phyloP scores from a whole-genome alignment of 2,888 invertebrate genomes.

The Sminthurinus aureus region DNA sequence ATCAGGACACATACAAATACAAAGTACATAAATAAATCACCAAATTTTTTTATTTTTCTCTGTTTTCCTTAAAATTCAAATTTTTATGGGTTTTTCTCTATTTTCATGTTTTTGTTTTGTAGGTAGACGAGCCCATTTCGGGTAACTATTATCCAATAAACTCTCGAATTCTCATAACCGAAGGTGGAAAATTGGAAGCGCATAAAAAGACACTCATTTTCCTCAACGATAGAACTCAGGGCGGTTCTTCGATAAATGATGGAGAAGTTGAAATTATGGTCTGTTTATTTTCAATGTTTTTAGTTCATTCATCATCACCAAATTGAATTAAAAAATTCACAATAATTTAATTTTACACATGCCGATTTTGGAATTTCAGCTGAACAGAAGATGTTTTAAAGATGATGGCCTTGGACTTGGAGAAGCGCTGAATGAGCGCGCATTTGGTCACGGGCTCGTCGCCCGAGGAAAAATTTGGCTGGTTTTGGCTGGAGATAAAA shows the following conservation, averaged over 20 bases:
- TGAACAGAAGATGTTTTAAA: constrained; percentile 81
- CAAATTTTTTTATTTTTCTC: neutral
- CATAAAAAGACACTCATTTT: constrained; percentile 65
- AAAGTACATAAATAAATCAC: constrained; percentile 29
- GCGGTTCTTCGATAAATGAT: constrained; percentile 77
- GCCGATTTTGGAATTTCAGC: constrained; percentile 23
- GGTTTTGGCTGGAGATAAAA: constrained; percentile 52
- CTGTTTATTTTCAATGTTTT: neutral
- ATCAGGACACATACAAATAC: constrained; percentile 76
- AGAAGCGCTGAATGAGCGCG: constrained; percentile 87
- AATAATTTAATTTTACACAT: neutral
- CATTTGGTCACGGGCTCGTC: constrained; percentile 62
- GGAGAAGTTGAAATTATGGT: constrained; percentile 82
- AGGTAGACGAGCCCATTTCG: constrained; percentile 72
- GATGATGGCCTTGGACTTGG: constrained; percentile 95
- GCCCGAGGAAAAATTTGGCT: constrained; percentile 53
- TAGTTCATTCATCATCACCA: neutral
- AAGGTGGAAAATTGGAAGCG: constrained; percentile 32
- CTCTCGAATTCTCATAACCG: constrained; percentile 72
- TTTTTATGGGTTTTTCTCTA: neutral
- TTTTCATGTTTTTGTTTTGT: neutral
- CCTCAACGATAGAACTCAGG: constrained; percentile 81
- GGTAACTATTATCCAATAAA: constrained; percentile 96
- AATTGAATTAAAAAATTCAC: neutral
- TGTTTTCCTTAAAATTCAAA: neutral